Conservation (phyloP, 2,888 invertebrate species). For the Heliconius ethilla region DNA sequence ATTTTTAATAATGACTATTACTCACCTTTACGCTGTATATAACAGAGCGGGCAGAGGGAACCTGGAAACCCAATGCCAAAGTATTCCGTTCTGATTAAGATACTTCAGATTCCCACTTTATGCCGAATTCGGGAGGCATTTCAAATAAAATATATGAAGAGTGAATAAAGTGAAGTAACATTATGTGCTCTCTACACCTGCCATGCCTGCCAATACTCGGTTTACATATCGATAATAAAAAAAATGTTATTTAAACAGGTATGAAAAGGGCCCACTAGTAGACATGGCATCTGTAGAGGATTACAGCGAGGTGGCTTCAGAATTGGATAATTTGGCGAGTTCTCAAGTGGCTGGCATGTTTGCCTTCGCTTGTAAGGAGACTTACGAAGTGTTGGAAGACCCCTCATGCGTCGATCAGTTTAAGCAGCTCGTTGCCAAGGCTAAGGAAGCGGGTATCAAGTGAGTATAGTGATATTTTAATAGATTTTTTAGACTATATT, state of each 20-base stretch:
- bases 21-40: too few relatives aligned
- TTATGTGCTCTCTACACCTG: too few relatives aligned
- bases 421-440: slow-evolving; percentile 64
- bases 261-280: slow-evolving; percentile 89
- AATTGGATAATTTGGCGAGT: slow-evolving; percentile 51
- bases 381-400: slow-evolving; percentile 76
- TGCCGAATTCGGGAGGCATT: too few relatives aligned
- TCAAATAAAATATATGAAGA: too few relatives aligned
- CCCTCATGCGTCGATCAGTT: slow-evolving; percentile 63
- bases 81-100: too few relatives aligned
- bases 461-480: slow-evolving; percentile 50
- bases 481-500: not conserved
- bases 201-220: too few relatives aligned
- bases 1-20: too few relatives aligned
- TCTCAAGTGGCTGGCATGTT: slow-evolving; percentile 83
- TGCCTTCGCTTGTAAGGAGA: slow-evolving; percentile 81
- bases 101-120: too few relatives aligned
- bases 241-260: slow-evolving; percentile 68
- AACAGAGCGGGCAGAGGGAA: too few relatives aligned
- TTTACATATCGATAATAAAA: too few relatives aligned
- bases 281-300: slow-evolving; percentile 74
- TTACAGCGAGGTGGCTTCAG: slow-evolving; percentile 46
- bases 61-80: too few relatives aligned
- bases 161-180: too few relatives aligned
- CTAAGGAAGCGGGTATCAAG: slow-evolving; percentile 79